These are phyloP conservation scores for Lasiommata megera DNA, from an alignment of 2,888 invertebrate species.

Conservation along the genomic window DNA sequence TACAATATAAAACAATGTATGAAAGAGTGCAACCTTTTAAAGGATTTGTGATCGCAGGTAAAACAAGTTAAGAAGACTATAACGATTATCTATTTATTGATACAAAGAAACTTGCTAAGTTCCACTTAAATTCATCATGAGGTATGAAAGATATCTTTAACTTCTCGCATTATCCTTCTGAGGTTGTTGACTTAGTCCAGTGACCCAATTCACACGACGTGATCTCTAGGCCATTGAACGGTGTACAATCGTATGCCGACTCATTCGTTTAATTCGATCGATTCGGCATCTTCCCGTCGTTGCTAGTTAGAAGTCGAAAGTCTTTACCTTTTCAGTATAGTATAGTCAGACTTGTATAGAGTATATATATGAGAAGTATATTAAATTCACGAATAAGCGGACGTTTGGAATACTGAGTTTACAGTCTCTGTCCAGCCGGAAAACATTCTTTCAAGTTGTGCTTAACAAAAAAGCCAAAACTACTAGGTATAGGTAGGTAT, in stretches of 20 bases:
- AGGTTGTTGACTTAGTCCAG: constrained; percentile 57
- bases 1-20: not conserved
- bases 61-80: not conserved
- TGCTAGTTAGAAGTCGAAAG: constrained; percentile 55
- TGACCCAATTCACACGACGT: constrained; percentile 74
- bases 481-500: too few species aligned
- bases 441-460: too few species aligned
- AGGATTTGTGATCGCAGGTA: not conserved
- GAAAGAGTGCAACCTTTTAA: not conserved
- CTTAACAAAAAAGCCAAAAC: too few species aligned
- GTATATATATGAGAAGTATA: too few species aligned
- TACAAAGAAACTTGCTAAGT: not conserved
- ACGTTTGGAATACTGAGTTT: too few species aligned
- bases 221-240: constrained; percentile 58
- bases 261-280: constrained; percentile 68
- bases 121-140: not conserved
- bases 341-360: not conserved
- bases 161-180: not conserved
- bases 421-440: too few species aligned
- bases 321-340: constrained; percentile 26
- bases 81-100: too few species aligned
- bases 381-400: too few species aligned
- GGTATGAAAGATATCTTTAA: not conserved
- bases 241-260: constrained; percentile 53
- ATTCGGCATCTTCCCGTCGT: constrained; percentile 67